Base-by-base conservation (phyloP, 1,140 invertebrate species). In the Pinna nobilis region DNA sequence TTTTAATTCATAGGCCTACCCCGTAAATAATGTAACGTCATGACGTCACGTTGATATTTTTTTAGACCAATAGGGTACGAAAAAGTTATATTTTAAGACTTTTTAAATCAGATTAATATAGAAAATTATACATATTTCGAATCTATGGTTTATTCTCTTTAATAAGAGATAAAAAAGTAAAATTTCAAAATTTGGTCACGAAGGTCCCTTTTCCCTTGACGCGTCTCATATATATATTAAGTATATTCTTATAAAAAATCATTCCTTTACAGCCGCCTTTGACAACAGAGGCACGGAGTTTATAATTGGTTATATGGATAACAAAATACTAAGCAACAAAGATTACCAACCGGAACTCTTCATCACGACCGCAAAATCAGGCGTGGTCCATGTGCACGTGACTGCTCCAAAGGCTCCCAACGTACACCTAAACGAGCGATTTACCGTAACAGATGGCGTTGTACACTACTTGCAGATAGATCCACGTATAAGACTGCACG, bases 271-370 rank as follows among this genome's bases (percentile, higher is more conserved):
- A 74, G 71, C 53, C 41, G 72, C 59, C 13, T 60, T 65, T 3
- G 72, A 78, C 37, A 75, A 74, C 32, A 65, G 50, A 39, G 77
- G 77, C 9, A 76, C 7, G 30, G 77, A 75, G 33, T 78, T 75
- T 23, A 60, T 78, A 7, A 65, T 78, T 13, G 53, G 41, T 13
- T 78, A 57, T 35, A 71, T 75, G 73, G 63, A 78, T 33, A 78
- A 75, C 41, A 37, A 50, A 30, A 55, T 69, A 11, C 30, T 49
- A 15, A 47, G 64, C 13, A 65, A 65, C 49, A 64, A 28, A 15
- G 65, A 73, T 23, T 25, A 69, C 18, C 60, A 72, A 25, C 70
- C 78, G 0, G 75, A 77, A 65, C 35, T 77, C 11, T 77, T 69
- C 60, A 60, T 77, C 9, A 74, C 75, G 13, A 73, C 75, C 15